phyloP scores from a whole-genome alignment of 2,797 vertebrate genomes.

The Pempheris klunzingeri region DNA sequence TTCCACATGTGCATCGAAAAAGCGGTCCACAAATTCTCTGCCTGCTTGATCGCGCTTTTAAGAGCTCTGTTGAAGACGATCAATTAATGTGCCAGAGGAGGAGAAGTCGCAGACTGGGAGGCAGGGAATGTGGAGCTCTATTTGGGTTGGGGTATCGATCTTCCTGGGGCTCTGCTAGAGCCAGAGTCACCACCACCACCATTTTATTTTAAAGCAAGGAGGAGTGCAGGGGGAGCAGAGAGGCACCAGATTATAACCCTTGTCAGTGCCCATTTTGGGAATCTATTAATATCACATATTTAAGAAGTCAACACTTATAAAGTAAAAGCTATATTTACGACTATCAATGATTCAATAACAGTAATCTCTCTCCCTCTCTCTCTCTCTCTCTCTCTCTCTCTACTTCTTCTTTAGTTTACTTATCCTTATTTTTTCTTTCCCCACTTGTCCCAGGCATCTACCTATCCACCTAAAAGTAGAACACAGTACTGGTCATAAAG shows the following conservation, averaged over 20 bases:
- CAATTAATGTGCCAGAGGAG: constrained; percentile 4
- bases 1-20: constrained; percentile 29
- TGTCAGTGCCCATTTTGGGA: constrained; percentile 37
- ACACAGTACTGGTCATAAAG: neutral
- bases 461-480: neutral
- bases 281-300: constrained; percentile 49
- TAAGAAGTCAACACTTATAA: constrained; percentile 7
- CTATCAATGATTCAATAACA: too few species aligned
- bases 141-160: constrained; percentile 32
- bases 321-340: constrained; percentile 23
- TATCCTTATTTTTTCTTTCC: neutral
- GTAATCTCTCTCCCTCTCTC: neutral
- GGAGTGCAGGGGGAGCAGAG: constrained; percentile 8
- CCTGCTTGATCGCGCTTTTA: constrained; percentile 1
- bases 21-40: neutral
- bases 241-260: constrained; percentile 9
- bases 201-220: constrained; percentile 27
- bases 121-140: neutral
- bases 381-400: neutral
- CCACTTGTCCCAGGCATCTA: neutral
- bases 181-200: neutral
- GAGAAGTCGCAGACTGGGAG: neutral
- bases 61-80: constrained; percentile 16
- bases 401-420: neutral
- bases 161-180: neutral